Evolutionary conservation across 1,140 invertebrate genomes (phyloP), one percentile per base, ranked within the genome.

Genomic region (Piezodorus guildinii): DNA sequence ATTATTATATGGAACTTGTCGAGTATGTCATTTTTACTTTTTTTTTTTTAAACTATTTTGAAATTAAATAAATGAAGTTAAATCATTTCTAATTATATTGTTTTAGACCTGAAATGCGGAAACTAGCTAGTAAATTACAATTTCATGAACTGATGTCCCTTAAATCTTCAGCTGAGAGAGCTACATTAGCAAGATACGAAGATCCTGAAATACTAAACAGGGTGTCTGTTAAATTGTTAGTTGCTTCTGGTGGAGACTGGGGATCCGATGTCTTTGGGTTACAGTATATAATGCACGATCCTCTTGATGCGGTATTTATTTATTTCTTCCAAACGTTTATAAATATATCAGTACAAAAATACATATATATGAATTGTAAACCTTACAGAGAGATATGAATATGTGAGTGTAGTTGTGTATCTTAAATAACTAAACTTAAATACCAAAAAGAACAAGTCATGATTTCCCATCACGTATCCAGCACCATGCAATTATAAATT

Each of bases 201-300:
- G 89, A 94, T 71, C 82, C 85, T 44, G 93, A 97, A 74, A 90
- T 96, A 34, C 78, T 96, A 1, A 84, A 88, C 68, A 77, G 93
- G 17, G 76, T 98, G 14, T 91, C 94, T 77, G 88, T 95, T 15
- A 83, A 88, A 71, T 79, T 94, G 17, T 82, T 95, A 66, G 82
- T 86, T 34, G 79, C 82, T 9, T 85, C 82, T 25, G 79, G 83
- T n/a, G 76, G 88, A 30, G 94, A 97, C 74, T 84, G 80, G 63
- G 94, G 94, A 3, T 98, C 94, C 94, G 94, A 98, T 77, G 89
- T 96, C 51, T 96, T 97, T 75, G 88, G 88, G 71, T 77, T 98
- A 58, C 86, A 93, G 73, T 98, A 98, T 75, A 87, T 91, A 64
- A 88, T 94, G 4, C 86, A 91, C 73, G 94, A 94, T 9, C 95